phyloP scores from a whole-genome alignment of 1,140 invertebrate species.

The Harpegnathos saltator region DNA sequence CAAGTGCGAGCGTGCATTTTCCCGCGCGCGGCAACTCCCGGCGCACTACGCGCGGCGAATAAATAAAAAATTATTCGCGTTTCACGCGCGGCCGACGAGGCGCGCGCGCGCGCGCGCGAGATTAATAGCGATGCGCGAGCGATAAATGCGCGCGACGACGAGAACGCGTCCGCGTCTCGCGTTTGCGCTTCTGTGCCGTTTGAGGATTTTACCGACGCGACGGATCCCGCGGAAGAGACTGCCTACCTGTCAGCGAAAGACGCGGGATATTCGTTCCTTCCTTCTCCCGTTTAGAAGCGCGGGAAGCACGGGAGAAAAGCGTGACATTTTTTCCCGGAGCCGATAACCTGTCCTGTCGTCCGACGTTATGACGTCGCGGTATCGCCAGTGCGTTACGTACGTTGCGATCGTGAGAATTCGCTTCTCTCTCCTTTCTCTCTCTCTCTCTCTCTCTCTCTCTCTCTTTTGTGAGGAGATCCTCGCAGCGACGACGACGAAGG shows the following conservation, averaged over 20 bases:
- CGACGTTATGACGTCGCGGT: slow-evolving; percentile 30
- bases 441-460: slow-evolving; percentile 50
- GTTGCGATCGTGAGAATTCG: slow-evolving; percentile 84
- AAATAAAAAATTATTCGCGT: slow-evolving; percentile 25
- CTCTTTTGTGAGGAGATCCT: slow-evolving; percentile 64
- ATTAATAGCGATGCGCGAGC: slow-evolving; percentile 29
- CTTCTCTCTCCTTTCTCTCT: slow-evolving; percentile 75
- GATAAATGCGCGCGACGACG: slow-evolving; percentile 34
- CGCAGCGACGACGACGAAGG: slow-evolving; percentile 65
- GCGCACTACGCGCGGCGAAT: neutral
- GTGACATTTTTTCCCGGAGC: neutral
- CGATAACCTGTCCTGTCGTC: neutral
- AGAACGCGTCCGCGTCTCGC: neutral
- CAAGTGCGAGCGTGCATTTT: neutral
- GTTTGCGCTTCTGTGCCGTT: neutral
- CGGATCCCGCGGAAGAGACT: too few species aligned
- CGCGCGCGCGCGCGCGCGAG: neutral
- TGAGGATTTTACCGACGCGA: too few species aligned
- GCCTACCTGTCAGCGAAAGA: too few species aligned
- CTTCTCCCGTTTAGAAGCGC: too few species aligned
- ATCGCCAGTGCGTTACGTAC: slow-evolving; percentile 63
- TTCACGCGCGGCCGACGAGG: slow-evolving; percentile 4
- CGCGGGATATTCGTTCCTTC: too few species aligned
- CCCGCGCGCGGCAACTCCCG: neutral
- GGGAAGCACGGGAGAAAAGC: neutral